Evolutionary conservation across 2,888 invertebrate genomes (phyloP).

Genomic region (Homarus gammarus): DNA sequence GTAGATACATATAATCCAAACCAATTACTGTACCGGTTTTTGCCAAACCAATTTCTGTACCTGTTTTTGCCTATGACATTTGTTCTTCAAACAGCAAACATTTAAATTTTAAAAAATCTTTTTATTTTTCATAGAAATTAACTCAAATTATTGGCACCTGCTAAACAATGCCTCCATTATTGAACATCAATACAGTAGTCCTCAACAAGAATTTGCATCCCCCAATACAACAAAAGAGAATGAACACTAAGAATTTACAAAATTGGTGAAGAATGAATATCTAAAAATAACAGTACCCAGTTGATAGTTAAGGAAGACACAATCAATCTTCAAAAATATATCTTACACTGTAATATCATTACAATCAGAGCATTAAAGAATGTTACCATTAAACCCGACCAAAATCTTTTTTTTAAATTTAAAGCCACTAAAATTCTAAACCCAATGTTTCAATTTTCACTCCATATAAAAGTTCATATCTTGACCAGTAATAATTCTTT

Average conservation of each 20-base stretch:
- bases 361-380: constrained; percentile 16
- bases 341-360: constrained; percentile 36
- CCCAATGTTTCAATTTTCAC: not conserved
- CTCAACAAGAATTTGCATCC: not conserved
- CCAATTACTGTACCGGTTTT: not conserved
- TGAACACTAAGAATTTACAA: not conserved
- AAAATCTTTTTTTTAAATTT: constrained; percentile 6
- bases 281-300: constrained; percentile 20
- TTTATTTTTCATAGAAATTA: too few relatives aligned
- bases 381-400: constrained; percentile 21
- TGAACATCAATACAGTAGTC: not conserved
- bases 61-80: too few relatives aligned
- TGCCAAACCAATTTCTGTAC: too few relatives aligned
- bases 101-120: too few relatives aligned
- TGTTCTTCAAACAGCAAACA: not conserved
- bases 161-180: constrained; percentile 1
- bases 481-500: too few relatives aligned
- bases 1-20: not conserved
- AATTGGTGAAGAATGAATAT: not conserved
- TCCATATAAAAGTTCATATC: not conserved
- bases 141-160: constrained; percentile 1
- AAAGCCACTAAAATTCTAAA: not conserved
- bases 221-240: not conserved
- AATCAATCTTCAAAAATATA: constrained; percentile 51
- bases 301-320: constrained; percentile 45